Conservation (phyloP, 2,888 invertebrate genomes). For the Luffia ferchaultella region DNA sequence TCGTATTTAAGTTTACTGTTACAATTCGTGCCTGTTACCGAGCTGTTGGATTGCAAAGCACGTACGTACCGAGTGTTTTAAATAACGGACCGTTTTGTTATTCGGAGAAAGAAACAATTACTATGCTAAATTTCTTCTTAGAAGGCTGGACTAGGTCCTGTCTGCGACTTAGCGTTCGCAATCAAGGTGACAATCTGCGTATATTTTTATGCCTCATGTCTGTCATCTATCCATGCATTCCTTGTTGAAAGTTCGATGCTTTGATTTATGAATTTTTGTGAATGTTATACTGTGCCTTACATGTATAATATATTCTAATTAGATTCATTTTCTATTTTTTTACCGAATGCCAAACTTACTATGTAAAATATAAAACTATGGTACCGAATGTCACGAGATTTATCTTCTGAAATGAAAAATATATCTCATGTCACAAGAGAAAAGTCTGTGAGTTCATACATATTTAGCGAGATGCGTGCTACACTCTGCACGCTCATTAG, state of each 20-base stretch:
- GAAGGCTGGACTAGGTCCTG: constrained; percentile 24
- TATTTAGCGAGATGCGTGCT: constrained; percentile 40
- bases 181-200: not conserved
- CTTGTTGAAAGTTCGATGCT: too few species aligned
- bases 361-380: too few species aligned
- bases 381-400: too few species aligned
- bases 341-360: too few species aligned
- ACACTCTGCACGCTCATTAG: constrained; percentile 15
- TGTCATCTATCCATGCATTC: too few species aligned
- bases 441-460: constrained; percentile 57
- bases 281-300: too few species aligned
- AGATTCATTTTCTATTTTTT: too few species aligned
- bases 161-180: constrained; percentile 25
- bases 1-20: not conserved
- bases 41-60: not conserved
- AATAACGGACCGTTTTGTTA: constrained; percentile 41
- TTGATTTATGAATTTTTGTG: too few species aligned
- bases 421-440: too few species aligned
- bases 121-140: constrained; percentile 34
- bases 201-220: too few species aligned
- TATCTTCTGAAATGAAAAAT: too few species aligned
- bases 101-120: constrained; percentile 27
- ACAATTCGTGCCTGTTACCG: not conserved
- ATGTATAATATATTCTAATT: too few species aligned
- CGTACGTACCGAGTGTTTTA: constrained; percentile 8